phyloP scores from a whole-genome alignment of 2,888 invertebrate genomes.

The Cartodere bifasciata region DNA sequence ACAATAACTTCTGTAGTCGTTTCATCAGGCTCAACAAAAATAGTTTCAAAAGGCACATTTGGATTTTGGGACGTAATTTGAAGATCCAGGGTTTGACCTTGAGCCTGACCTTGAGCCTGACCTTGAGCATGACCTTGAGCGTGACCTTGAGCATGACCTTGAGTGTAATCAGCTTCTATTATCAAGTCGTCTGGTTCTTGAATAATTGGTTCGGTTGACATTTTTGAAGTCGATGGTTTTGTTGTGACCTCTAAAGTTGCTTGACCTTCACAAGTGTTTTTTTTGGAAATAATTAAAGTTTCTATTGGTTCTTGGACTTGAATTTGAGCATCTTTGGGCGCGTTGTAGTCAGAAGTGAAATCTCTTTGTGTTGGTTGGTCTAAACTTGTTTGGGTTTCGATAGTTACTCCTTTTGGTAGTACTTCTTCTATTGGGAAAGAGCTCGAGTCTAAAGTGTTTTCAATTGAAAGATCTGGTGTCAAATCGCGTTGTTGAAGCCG shows the following conservation, averaged over 20 bases:
- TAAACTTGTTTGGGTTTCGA: constrained; percentile 57
- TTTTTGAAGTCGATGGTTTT: constrained; percentile 39
- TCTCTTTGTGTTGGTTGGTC: constrained; percentile 36
- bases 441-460: constrained; percentile 54
- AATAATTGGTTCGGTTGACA: constrained; percentile 37
- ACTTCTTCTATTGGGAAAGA: constrained; percentile 59
- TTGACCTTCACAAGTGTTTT: constrained; percentile 46
- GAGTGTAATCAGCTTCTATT: constrained; percentile 58
- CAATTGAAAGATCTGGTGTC: constrained; percentile 37
- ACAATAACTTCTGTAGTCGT: constrained; percentile 71
- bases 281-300: constrained; percentile 54
- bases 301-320: constrained; percentile 42
- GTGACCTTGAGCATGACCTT: constrained; percentile 58
- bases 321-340: constrained; percentile 46
- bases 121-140: constrained; percentile 47
- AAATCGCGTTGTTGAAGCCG: constrained; percentile 25
- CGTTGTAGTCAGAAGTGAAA: constrained; percentile 40
- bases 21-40: constrained; percentile 70
- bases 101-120: constrained; percentile 49
- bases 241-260: constrained; percentile 64
- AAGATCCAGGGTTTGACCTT: too few relatives aligned
- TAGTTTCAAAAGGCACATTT: constrained; percentile 62
- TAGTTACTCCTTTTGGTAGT: constrained; percentile 29
- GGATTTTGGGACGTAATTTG: constrained; percentile 60
- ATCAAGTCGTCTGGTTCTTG: constrained; percentile 47